These are phyloP conservation scores for Phanerotoma sp. DNA, from an alignment of 2,888 invertebrate genomes.

Conservation along the genomic window DNA sequence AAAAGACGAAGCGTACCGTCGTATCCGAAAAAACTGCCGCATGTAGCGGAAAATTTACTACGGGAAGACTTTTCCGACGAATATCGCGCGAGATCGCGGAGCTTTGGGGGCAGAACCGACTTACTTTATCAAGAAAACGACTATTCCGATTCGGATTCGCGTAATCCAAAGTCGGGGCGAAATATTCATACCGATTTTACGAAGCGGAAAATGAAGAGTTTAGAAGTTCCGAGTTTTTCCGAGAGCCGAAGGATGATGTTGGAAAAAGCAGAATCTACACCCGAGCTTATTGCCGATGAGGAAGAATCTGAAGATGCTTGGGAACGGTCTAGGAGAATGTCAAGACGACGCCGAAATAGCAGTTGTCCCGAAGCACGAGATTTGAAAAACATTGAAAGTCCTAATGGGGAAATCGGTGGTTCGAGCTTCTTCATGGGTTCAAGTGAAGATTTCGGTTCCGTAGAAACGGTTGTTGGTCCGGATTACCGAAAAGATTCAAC, in stretches of 20 bases:
- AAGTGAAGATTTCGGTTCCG: slow-evolving; percentile 53
- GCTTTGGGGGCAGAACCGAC: slow-evolving; percentile 10
- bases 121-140: too few species aligned
- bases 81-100: slow-evolving; percentile 20
- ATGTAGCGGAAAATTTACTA: too few species aligned
- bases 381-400: slow-evolving; percentile 15
- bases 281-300: slow-evolving; percentile 45
- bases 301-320: slow-evolving; percentile 37
- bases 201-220: slow-evolving; percentile 29
- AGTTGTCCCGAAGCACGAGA: slow-evolving; percentile 46
- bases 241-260: slow-evolving; percentile 42
- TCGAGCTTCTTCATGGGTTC: slow-evolving; percentile 41
- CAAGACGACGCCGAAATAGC: slow-evolving; percentile 46
- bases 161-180: too few species aligned
- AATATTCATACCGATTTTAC: slow-evolving; percentile 35
- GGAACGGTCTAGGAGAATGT: slow-evolving; percentile 34
- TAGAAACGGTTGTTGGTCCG: slow-evolving; percentile 49
- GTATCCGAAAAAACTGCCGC: too few species aligned
- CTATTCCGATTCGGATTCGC: too few species aligned
- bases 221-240: slow-evolving; percentile 35
- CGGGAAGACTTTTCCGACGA: too few species aligned
- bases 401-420: slow-evolving; percentile 18
- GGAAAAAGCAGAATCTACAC: slow-evolving; percentile 51
- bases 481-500: slow-evolving; percentile 35
- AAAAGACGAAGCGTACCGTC: too few species aligned